phyloP scores from a whole-genome alignment of 2,797 vertebrate species.

The Macropus fuliginosus region DNA sequence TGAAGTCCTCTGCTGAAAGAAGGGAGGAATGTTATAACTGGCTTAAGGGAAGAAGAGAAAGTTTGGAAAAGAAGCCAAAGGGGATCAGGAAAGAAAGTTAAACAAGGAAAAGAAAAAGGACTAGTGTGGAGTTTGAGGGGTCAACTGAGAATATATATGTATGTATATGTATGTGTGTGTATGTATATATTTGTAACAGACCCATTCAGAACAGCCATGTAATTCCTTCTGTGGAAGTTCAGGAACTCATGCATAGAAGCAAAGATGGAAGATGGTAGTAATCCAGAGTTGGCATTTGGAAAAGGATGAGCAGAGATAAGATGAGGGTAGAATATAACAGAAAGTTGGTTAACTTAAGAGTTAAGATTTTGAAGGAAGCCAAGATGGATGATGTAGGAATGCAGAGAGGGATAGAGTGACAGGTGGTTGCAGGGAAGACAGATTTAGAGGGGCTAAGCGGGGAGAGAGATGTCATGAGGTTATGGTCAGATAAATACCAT shows the following conservation, averaged over 20 bases:
- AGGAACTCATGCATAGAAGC: background rate
- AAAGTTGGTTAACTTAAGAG: background rate
- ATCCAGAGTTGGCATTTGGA: background rate
- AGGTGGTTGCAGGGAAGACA: background rate
- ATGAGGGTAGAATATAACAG: background rate
- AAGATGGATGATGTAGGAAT: background rate
- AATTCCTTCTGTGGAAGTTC: background rate
- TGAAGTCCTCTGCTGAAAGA: background rate
- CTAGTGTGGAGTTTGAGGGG: background rate
- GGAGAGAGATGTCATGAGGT: background rate
- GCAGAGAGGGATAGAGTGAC: background rate
- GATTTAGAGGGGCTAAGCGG: background rate
- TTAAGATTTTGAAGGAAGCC: background rate
- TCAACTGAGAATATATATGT: background rate
- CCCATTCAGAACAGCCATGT: background rate
- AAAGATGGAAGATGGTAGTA: background rate
- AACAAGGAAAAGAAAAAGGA: background rate
- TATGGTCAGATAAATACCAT: background rate
- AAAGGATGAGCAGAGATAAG: background rate
- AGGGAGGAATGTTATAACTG: too few relatives aligned
- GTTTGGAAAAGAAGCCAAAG: background rate
- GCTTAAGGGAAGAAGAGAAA: background rate
- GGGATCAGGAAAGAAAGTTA: background rate
- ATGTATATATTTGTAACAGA: background rate
- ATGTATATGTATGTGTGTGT: too few relatives aligned